Evolutionary conservation across 2,113 vertebrate genomes (phyloP).

Genomic region (Pomatostomus ruficeps): DNA sequence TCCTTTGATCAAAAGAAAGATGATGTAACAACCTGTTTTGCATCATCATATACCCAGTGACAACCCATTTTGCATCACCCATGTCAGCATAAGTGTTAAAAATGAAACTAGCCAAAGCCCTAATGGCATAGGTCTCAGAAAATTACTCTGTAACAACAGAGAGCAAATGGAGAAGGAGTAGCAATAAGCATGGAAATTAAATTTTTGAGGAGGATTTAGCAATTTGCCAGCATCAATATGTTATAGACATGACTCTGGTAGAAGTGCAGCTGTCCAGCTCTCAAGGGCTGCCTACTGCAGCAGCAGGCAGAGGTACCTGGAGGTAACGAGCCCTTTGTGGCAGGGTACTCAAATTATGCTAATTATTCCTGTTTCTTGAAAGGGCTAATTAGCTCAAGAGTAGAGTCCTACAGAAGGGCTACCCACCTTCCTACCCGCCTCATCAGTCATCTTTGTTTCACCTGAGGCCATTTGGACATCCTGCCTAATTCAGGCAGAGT

Average conservation of each 20-base stretch:
- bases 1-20: not conserved
- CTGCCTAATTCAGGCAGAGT: not conserved
- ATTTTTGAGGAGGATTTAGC: not conserved
- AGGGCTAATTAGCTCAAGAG: not conserved
- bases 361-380: not conserved
- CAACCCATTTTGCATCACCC: not conserved
- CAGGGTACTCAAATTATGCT: not conserved
- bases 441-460: not conserved
- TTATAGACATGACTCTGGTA: not conserved
- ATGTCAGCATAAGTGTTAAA: not conserved
- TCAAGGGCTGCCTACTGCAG: not conserved
- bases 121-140: not conserved
- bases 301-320: not conserved
- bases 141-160: not conserved
- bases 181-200: not conserved
- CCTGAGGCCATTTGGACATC: not conserved
- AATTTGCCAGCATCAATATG: not conserved
- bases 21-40: not conserved
- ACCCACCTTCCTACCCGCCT: not conserved
- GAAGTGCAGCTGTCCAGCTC: not conserved
- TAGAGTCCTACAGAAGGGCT: not conserved
- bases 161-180: not conserved
- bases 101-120: not conserved
- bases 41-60: not conserved
- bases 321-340: not conserved